Evolutionary conservation across 2,888 invertebrate genomes (phyloP).

Genomic region (Acrobasis suavella): DNA sequence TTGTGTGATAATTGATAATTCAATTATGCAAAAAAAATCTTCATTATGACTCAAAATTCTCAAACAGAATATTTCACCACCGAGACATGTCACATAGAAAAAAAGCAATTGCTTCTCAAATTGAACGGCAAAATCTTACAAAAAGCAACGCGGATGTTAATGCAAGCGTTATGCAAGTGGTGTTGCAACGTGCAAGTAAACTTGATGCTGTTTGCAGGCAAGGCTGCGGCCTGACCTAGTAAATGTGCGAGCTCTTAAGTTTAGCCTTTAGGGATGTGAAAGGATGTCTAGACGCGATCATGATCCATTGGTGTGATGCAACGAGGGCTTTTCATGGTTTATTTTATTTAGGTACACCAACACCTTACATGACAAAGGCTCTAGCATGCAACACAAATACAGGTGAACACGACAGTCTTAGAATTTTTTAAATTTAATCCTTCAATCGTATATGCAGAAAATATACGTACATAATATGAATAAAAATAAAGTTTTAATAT

Average conservation of each 20-base stretch:
- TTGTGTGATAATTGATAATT: no score
- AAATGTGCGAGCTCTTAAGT: slow-evolving; percentile 18
- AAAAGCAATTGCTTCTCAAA: slow-evolving; percentile 12
- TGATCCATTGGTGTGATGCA: neutral
- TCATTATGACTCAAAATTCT: neutral
- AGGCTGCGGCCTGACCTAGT: slow-evolving; percentile 35
- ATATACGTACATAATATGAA: no score
- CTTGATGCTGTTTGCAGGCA: slow-evolving; percentile 30
- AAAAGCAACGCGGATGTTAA: slow-evolving; percentile 31
- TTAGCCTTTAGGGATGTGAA: slow-evolving; percentile 19
- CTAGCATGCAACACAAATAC: no score
- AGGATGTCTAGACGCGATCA: slow-evolving; percentile 7
- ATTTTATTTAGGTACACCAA: no score
- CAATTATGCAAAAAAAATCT: no score
- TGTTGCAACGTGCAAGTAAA: slow-evolving; percentile 36
- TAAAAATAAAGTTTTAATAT: no score
- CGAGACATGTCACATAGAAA: slow-evolving; percentile 5
- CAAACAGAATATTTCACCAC: slow-evolving; percentile 9
- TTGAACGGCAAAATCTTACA: neutral
- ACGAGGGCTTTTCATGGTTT: no score
- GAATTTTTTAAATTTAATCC: no score
- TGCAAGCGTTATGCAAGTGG: slow-evolving; percentile 30
- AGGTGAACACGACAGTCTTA: no score
- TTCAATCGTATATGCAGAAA: no score
- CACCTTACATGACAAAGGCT: no score